Evolutionary conservation across 2,113 vertebrate genomes (phyloP), one percentile per base, ranked within the genome.

Genomic region (Penelope pileata): DNA sequence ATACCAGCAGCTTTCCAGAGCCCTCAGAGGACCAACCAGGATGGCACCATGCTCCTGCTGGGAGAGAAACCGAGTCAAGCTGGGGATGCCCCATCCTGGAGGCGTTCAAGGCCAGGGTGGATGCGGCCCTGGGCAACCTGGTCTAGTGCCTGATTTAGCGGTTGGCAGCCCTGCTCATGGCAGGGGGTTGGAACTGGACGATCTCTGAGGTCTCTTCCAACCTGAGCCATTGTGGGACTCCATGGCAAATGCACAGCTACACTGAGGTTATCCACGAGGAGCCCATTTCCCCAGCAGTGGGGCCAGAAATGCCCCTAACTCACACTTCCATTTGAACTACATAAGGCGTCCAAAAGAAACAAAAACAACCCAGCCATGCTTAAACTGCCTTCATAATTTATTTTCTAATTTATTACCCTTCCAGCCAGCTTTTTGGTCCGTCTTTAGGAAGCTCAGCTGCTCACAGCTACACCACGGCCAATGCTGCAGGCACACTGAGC

Each of bases 211-310:
- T n/a, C n/a, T n/a, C n/a, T n/a, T n/a, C n/a, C n/a, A n/a, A n/a
- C n/a, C n/a, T n/a, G n/a, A n/a, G n/a, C n/a, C n/a, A n/a, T n/a
- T n/a, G n/a, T n/a, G n/a, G n/a, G n/a, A n/a, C n/a, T n/a, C n/a
- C n/a, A n/a, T n/a, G n/a, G n/a, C n/a, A n/a, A n/a, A n/a, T n/a
- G n/a, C 66, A 4, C 53, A 48, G 4, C 36, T 6, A 2, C 3
- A 5, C 30, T 0, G 2, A 26, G 38, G 53, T 50, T 9, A 48
- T 2, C n/a, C 32, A 6, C 0, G 10, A 85, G 19, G 6, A 54
- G 59, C 9, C 34, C 58, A 3, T 7, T 29, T 11, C 24, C 16
- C 11, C 36, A 30, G 30, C 22, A 36, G 36, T 2, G 7, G 23
- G 34, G 12, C 21, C 75, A 86, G 27, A 48, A 86, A 38, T 1